These are phyloP conservation scores for Heliconius hortense DNA, from an alignment of 2,888 invertebrate genomes.

Conservation along the genomic window DNA sequence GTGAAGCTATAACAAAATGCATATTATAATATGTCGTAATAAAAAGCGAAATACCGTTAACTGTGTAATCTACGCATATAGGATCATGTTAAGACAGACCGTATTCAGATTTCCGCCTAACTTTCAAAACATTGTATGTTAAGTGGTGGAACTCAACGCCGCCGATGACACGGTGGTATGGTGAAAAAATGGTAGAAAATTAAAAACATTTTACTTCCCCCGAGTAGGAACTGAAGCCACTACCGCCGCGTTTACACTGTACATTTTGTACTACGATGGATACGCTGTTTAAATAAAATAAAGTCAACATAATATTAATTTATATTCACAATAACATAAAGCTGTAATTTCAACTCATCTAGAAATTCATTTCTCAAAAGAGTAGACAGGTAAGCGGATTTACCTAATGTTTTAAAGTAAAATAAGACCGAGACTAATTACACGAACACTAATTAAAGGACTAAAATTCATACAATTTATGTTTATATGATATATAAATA, in stretches of 20 bases:
- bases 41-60: too few relatives aligned
- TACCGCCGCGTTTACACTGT: neutral
- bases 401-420: slow-evolving; percentile 7
- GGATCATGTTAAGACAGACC: too few relatives aligned
- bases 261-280: neutral
- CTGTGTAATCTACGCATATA: too few relatives aligned
- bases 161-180: neutral
- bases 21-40: too few relatives aligned
- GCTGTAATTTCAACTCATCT: slow-evolving; percentile 1
- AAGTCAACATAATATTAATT: neutral
- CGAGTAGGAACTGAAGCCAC: neutral
- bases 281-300: neutral
- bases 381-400: slow-evolving; percentile 17
- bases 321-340: neutral
- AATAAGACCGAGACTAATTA: slow-evolving; percentile 39
- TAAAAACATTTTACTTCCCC: neutral
- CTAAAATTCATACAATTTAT: slow-evolving; percentile 41
- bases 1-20: too few relatives aligned
- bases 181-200: too few relatives aligned
- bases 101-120: neutral
- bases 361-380: slow-evolving; percentile 11
- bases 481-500: slow-evolving; percentile 41
- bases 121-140: neutral
- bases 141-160: neutral
- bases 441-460: slow-evolving; percentile 45